Conservation (phyloP, 1,140 invertebrate species). For the Bilobella aurantiaca region DNA sequence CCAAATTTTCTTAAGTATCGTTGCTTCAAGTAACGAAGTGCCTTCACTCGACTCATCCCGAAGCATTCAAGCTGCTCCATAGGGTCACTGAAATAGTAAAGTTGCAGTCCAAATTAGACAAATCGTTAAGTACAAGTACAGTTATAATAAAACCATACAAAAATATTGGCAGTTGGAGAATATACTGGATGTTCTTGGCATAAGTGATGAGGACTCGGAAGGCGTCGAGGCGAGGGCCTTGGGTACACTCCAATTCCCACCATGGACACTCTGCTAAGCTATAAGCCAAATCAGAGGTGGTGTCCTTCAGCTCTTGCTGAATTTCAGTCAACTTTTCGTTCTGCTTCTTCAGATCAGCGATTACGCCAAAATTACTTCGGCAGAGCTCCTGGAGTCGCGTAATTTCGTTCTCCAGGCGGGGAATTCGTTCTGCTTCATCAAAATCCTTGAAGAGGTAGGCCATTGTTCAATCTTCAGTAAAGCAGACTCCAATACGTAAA, state of each 20-base stretch:
- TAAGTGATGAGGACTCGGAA: constrained; percentile 12
- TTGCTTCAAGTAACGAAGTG: not conserved
- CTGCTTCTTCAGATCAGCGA: constrained; percentile 18
- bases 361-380: constrained; percentile 15
- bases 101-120: not conserved
- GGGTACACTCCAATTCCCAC: constrained; percentile 15
- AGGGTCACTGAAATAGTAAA: constrained; percentile 11
- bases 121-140: not conserved
- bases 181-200: constrained; percentile 25
- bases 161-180: constrained; percentile 21
- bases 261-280: constrained; percentile 25
- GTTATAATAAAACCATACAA: constrained; percentile 17
- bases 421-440: constrained; percentile 1
- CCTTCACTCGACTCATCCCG: not conserved
- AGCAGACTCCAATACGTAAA: not conserved
- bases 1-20: not conserved
- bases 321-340: constrained; percentile 18
- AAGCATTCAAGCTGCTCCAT: constrained; percentile 16
- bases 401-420: constrained; percentile 13
- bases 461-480: not conserved
- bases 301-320: constrained; percentile 20
- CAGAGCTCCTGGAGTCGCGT: constrained; percentile 20
- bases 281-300: constrained; percentile 21
- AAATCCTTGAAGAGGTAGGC: not conserved
- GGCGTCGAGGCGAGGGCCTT: not conserved